Evolutionary conservation across 2,797 vertebrate genomes (phyloP).

Genomic region (Fundulus diaphanus): DNA sequence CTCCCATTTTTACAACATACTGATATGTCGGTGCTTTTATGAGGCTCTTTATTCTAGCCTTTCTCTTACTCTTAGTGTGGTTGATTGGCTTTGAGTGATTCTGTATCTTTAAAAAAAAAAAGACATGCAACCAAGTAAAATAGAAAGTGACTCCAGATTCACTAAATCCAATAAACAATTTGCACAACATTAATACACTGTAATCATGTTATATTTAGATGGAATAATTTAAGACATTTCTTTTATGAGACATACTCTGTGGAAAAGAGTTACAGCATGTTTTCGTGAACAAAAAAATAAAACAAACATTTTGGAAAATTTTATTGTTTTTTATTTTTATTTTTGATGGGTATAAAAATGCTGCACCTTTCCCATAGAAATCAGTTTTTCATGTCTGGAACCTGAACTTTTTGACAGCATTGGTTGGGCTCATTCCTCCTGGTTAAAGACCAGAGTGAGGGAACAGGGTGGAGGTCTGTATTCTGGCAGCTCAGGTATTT

Average conservation of each 20-base stretch:
- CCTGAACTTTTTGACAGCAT: background rate
- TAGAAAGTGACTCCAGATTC: background rate
- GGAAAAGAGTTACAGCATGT: background rate
- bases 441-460: constrained; percentile 9
- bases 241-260: too few species aligned
- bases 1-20: too few species aligned
- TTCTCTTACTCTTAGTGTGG: background rate
- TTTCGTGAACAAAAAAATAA: background rate
- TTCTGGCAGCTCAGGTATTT: constrained; percentile 57
- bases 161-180: background rate
- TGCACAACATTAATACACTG: background rate
- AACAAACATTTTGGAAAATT: background rate
- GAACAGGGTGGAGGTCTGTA: constrained; percentile 45
- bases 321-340: background rate
- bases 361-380: background rate
- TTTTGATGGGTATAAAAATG: background rate
- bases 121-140: too few species aligned
- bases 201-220: background rate
- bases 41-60: too few species aligned
- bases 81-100: background rate
- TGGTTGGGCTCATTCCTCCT: background rate
- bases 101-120: too few species aligned
- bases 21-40: too few species aligned
- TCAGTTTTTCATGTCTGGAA: background rate
- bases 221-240: background rate